These are phyloP conservation scores for Cathartes aura DNA, from an alignment of 2,113 vertebrate genomes.

Conservation along the genomic window DNA sequence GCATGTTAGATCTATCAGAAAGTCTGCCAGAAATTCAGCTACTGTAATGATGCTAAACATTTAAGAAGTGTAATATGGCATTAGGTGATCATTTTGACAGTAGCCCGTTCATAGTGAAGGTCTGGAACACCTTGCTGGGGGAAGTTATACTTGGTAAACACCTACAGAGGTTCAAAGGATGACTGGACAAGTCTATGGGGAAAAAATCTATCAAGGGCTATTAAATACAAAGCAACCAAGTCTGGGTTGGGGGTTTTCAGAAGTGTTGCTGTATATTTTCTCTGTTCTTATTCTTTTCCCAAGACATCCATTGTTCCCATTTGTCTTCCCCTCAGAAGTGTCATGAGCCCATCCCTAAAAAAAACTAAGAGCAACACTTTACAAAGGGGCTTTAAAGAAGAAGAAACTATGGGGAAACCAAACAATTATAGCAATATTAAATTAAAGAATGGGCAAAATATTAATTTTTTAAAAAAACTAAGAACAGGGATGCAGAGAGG, in stretches of 20 bases:
- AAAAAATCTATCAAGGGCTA: background rate
- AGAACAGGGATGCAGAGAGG: background rate
- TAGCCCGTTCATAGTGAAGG: background rate
- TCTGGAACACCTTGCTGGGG: background rate
- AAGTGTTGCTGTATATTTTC: background rate
- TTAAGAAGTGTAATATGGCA: background rate
- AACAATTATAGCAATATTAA: background rate
- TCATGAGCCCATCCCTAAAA: background rate
- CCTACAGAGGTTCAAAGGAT: background rate
- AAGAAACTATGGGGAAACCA: background rate
- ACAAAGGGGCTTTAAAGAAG: background rate
- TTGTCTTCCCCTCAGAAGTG: background rate
- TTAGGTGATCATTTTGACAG: background rate
- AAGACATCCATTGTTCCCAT: background rate
- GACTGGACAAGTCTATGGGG: background rate
- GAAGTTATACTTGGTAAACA: background rate
- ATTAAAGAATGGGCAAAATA: background rate
- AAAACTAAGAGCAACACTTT: background rate
- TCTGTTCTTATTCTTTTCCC: background rate
- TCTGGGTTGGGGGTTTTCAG: background rate
- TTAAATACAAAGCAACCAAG: background rate
- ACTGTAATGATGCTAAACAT: background rate
- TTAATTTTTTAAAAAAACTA: accelerated
- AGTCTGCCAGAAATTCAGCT: background rate
- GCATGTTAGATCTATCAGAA: background rate